A percentile compares a stretch with the other conserved stretches of the same genome.
Evolutionary conservation across 2,113 vertebrate genomes (phyloP).

Genomic region (Engraulis encrasicolus): DNA sequence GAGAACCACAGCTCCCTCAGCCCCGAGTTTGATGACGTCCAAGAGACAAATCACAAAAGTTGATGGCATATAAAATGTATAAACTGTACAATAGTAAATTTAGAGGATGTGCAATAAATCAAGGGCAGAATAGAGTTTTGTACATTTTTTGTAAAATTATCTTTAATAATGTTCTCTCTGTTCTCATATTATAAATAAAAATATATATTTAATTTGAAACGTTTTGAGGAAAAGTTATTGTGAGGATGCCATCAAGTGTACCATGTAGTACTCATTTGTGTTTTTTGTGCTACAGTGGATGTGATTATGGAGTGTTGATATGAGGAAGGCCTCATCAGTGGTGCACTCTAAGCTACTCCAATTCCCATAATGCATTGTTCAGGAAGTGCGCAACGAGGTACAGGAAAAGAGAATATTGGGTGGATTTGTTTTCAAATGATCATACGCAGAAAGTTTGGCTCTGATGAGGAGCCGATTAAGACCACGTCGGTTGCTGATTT

Average conservation of each 20-base stretch:
- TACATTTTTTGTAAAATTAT: not conserved
- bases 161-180: not conserved
- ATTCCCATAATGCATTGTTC: slow-evolving; percentile 39
- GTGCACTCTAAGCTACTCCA: slow-evolving; percentile 25
- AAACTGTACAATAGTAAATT: too few species aligned
- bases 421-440: not conserved
- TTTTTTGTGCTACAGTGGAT: not conserved
- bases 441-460: slow-evolving; percentile 18
- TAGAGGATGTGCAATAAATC: too few species aligned
- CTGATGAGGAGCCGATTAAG: not conserved
- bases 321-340: too few species aligned
- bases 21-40: not conserved
- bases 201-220: not conserved
- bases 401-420: not conserved
- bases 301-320: not conserved
- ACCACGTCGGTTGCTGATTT: slow-evolving; percentile 7
- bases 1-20: not conserved
- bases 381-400: not conserved
- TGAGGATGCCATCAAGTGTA: not conserved
- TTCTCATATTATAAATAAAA: not conserved
- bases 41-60: not conserved
- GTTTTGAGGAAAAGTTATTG: not conserved
- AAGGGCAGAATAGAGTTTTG: too few species aligned
- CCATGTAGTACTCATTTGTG: not conserved
- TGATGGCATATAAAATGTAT: not conserved